A percentile compares a stretch with the other conserved stretches of the same genome.
These are phyloP conservation scores for Mythimna albipuncta DNA, from an alignment of 2,888 invertebrate genomes.

Conservation along the genomic window DNA sequence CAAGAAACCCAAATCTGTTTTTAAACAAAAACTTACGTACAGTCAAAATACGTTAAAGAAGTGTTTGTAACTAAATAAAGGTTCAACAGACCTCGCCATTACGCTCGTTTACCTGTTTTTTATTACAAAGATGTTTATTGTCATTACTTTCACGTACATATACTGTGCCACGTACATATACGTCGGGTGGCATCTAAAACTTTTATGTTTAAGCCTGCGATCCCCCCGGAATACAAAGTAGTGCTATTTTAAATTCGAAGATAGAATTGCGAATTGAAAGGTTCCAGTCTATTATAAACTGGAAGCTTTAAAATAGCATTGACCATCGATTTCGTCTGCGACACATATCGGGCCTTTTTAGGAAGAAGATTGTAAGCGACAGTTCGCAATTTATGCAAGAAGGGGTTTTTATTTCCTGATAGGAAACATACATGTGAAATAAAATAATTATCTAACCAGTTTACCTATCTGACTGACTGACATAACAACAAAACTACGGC, in stretches of 20 bases:
- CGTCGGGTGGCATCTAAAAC: conserved; percentile 19
- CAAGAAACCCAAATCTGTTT: neutral
- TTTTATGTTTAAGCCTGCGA: conserved; percentile 32
- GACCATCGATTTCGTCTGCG: conserved; percentile 34
- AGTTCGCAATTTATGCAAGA: no score
- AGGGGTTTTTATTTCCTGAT: no score
- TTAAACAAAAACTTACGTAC: neutral
- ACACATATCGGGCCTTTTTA: no score
- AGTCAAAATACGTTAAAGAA: neutral
- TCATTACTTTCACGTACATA: conserved; percentile 8
- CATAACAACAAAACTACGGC: no score
- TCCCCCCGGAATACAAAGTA: conserved; percentile 49
- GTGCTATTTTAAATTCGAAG: conserved; percentile 50
- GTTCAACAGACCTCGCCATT: conserved; percentile 15
- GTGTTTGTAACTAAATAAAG: conserved; percentile 20
- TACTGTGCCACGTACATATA: conserved; percentile 1
- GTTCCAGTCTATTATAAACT: conserved; percentile 34
- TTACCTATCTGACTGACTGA: no score
- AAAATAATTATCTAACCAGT: no score
- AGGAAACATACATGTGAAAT: no score
- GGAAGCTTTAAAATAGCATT: conserved; percentile 58
- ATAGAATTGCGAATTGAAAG: conserved; percentile 45
- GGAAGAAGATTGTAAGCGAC: no score
- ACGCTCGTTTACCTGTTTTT: conserved; percentile 19
- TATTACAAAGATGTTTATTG: conserved; percentile 36